Percentiles rank a stretch among this genome's conserved stretches.
These are phyloP conservation scores for Fulica atra DNA, from an alignment of 2,113 vertebrate genomes.

Conservation along the genomic window DNA sequence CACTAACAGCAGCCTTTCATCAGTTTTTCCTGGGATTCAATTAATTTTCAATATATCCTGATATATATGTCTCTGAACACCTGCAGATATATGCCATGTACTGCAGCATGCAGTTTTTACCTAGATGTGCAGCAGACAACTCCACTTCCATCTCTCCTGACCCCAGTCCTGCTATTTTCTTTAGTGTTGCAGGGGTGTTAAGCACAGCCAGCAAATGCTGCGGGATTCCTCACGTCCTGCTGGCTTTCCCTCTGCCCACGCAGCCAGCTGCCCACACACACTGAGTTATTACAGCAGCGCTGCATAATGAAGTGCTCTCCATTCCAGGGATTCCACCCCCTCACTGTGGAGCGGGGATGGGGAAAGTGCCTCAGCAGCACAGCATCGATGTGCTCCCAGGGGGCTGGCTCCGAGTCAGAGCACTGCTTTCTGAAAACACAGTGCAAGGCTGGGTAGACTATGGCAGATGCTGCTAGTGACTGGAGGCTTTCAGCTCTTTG, in stretches of 20 bases:
- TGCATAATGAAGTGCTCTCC: slow-evolving; percentile 6
- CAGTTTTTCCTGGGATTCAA: not conserved
- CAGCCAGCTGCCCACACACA: slow-evolving; percentile 50
- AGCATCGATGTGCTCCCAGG: not conserved
- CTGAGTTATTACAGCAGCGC: slow-evolving; percentile 26
- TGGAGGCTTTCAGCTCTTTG: not conserved
- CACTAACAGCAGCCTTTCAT: not conserved
- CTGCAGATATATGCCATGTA: not conserved
- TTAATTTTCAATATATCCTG: not conserved
- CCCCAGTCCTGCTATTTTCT: not conserved
- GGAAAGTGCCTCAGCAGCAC: not conserved
- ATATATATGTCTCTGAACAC: not conserved
- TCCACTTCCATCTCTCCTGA: not conserved
- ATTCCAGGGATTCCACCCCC: slow-evolving; percentile 53
- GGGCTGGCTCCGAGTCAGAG: not conserved
- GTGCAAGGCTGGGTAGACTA: not conserved
- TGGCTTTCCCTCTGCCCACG: slow-evolving; percentile 67
- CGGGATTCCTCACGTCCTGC: slow-evolving; percentile 59
- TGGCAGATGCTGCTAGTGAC: not conserved
- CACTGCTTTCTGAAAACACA: not conserved
- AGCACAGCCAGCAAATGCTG: not conserved
- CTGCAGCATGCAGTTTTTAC: not conserved
- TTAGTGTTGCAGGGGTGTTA: not conserved
- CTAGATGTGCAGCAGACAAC: not conserved
- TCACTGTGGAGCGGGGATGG: not conserved